Conservation (phyloP, 1,140 invertebrate species). For the Drosophila jambulina region DNA sequence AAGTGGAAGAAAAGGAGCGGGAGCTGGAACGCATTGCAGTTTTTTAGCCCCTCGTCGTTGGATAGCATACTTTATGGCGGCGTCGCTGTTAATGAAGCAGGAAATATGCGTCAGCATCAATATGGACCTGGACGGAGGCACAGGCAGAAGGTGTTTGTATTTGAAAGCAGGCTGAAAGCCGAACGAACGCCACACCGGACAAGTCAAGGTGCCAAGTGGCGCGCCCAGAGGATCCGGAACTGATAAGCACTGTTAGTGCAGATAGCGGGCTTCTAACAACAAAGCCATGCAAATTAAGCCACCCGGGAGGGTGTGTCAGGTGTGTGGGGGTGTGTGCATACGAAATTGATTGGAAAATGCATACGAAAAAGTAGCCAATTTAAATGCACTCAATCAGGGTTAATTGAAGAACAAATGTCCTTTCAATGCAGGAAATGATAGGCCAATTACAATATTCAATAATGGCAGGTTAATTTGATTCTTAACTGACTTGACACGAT, state of each 20-base stretch:
- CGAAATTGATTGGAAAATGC: constrained; percentile 48
- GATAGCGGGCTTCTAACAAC: constrained; percentile 20
- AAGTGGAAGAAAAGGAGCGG: constrained; percentile 7
- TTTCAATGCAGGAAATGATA: constrained; percentile 25
- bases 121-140: constrained; percentile 34
- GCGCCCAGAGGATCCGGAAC: background rate
- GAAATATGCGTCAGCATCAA: constrained; percentile 79
- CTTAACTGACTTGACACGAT: constrained; percentile 2
- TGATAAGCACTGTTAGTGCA: constrained; percentile 51
- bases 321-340: constrained; percentile 24
- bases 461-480: constrained; percentile 9
- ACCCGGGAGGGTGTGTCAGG: constrained; percentile 17
- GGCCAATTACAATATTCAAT: constrained; percentile 15
- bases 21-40: constrained; percentile 56
- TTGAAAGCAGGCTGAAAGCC: constrained; percentile 33
- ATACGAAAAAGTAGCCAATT: constrained; percentile 22
- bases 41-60: constrained; percentile 33
- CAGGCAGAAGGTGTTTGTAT: constrained; percentile 20
- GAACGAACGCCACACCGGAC: constrained; percentile 21
- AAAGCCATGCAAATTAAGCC: constrained; percentile 40
- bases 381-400: constrained; percentile 19
- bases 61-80: constrained; percentile 70
- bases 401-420: constrained; percentile 26
- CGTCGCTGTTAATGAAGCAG: constrained; percentile 74
- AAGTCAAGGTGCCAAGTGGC: constrained; percentile 36